phyloP scores from a whole-genome alignment of 2,797 vertebrate species.

The Catamblyrhynchus diadema region DNA sequence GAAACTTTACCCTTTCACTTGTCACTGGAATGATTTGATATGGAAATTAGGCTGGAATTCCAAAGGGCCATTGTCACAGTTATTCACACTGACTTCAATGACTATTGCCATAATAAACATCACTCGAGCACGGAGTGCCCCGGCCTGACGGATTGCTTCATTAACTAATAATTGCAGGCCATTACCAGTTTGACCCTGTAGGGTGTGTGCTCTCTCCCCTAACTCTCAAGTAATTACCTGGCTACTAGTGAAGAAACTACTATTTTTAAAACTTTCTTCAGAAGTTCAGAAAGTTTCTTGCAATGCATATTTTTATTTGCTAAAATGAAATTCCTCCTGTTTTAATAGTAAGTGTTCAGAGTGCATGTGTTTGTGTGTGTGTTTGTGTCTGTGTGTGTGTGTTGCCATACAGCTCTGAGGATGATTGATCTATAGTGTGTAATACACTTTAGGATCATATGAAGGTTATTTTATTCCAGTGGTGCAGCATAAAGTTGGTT shows the following conservation, averaged over 20 bases:
- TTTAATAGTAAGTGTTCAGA: not conserved
- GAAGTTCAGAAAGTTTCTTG: not conserved
- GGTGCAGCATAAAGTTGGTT: not conserved
- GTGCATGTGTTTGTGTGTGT: too few species aligned
- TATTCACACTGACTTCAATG: not conserved
- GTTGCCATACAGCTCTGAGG: not conserved
- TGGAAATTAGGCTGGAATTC: conserved; percentile 43
- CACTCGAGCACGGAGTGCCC: not conserved
- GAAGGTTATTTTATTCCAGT: not conserved
- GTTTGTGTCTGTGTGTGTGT: not conserved
- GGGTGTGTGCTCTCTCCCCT: not conserved
- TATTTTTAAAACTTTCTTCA: not conserved
- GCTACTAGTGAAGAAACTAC: not conserved
- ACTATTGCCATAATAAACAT: not conserved
- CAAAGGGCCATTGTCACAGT: not conserved
- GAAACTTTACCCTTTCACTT: conserved; percentile 9
- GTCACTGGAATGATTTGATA: conserved; percentile 11
- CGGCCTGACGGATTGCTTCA: not conserved
- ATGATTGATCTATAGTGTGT: not conserved
- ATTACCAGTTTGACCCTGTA: not conserved
- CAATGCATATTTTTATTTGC: not conserved
- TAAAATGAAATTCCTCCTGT: not conserved
- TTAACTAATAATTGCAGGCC: not conserved
- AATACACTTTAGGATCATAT: not conserved
- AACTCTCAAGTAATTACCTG: not conserved